Base-by-base conservation (phyloP, 2,888 invertebrate species). In the Agrotis exclamationis region DNA sequence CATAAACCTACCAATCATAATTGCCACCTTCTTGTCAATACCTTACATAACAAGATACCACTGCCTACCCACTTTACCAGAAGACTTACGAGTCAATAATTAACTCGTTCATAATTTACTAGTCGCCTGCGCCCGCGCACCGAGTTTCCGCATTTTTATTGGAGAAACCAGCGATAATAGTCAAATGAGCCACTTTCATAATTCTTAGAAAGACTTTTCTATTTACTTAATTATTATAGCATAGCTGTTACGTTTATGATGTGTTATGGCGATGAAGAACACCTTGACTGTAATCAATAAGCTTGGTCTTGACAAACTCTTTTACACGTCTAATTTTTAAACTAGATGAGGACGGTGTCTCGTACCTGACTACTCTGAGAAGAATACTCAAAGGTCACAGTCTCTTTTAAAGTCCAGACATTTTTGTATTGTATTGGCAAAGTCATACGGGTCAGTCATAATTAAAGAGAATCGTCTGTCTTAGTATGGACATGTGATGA, bases 81-180 rank as follows among this genome's bases (percentile, higher is more conserved):
- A 33, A 56, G 45, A 67, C 50, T 45, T 44, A 45, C 54, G 14
- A 82, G 56, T 53, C 65, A 63, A 70, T 79, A 83, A 83, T 75
- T 83, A 79, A 64, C 70, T 63, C 7, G 51, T 20, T 65, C 59
- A 74, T 83, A 71, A 83, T 69, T 66, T 44, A 73, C 85, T 16
- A 64, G 70, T 71, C 63, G 24, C 51, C 33, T 50, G 63, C 83
- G 67, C 53, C 53, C 47, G 54, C 39, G 60, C 57, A 60, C 9
- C 50, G 51, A 53, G 56, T 16, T 83, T 83, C 82, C 85, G 82
- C 80, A 79, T 79, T 75, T 84, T 82, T 82, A 78, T 77, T 63
- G 76, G 83, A 83, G 80, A 85, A 85, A 82, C 71, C 63, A 56
- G 39, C 65, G 68, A 51, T 71, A 79, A 63, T 62, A 82, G 62